phyloP scores from a whole-genome alignment of 2,888 invertebrate species.

The Schrankia costaestrigalis region DNA sequence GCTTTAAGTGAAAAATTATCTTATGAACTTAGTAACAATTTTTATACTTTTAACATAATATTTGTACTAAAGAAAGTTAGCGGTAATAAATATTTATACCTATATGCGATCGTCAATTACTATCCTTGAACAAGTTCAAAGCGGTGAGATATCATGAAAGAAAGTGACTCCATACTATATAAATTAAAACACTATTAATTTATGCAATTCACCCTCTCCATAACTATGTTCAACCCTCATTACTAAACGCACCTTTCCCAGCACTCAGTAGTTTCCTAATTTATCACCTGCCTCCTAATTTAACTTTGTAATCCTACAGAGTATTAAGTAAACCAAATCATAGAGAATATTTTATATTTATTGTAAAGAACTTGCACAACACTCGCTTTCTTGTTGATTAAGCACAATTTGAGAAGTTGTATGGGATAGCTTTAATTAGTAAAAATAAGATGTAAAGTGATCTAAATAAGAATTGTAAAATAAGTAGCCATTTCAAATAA shows the following conservation, averaged over 20 bases:
- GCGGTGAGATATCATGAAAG: conserved; percentile 30
- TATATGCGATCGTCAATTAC: conserved; percentile 71
- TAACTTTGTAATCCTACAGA: conserved; percentile 7
- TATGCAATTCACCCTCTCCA: too few relatives aligned
- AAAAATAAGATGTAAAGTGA: conserved; percentile 56
- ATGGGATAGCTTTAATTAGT: conserved; percentile 81
- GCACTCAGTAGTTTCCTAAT: conserved; percentile 19
- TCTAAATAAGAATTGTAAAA: conserved; percentile 42
- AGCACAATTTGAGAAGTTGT: conserved; percentile 73
- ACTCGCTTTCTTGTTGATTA: conserved; percentile 56
- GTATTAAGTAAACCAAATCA: conserved; percentile 5
- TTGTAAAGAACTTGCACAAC: conserved; percentile 38
- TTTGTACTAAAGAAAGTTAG: conserved; percentile 60
- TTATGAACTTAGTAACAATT: conserved; percentile 74
- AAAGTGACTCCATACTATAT: conserved; percentile 19
- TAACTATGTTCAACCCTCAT: conserved; percentile 2
- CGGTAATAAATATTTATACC: conserved; percentile 53
- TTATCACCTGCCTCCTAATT: conserved; percentile 5
- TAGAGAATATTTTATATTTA: conserved; percentile 14
- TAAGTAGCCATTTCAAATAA: conserved; percentile 31
- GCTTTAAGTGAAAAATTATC: conserved; percentile 76
- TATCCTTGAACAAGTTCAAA: conserved; percentile 51
- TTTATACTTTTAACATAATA: conserved; percentile 65
- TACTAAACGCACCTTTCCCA: conserved; percentile 10
- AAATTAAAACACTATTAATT: conserved; percentile 10